Evolutionary conservation across 2,113 vertebrate species (phyloP).

Genomic region (Pipra filicauda): DNA sequence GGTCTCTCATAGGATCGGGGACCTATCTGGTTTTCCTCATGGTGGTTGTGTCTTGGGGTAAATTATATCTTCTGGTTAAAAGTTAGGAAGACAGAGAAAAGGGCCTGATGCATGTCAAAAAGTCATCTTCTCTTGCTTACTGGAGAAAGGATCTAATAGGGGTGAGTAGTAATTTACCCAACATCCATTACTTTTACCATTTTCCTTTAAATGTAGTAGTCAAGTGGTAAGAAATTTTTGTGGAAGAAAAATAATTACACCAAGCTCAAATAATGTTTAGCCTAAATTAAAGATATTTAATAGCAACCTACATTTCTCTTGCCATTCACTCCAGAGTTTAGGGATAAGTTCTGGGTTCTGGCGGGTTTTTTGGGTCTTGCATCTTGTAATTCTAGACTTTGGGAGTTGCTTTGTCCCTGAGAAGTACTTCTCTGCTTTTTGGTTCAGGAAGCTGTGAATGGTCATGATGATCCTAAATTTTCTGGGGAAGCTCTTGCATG

Average conservation of each 20-base stretch:
- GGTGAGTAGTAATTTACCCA: neutral
- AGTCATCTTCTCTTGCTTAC: neutral
- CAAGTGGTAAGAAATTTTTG: neutral
- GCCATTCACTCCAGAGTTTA: neutral
- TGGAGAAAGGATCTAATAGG: neutral
- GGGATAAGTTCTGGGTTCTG: neutral
- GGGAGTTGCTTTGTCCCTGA: neutral
- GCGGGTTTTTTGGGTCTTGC: accelerated
- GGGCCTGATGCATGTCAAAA: neutral
- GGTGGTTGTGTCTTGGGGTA: neutral
- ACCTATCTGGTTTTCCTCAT: neutral
- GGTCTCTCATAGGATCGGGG: neutral
- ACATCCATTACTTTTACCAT: neutral
- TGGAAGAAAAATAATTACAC: neutral
- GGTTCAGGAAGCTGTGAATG: neutral
- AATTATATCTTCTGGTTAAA: neutral
- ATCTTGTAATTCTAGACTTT: neutral
- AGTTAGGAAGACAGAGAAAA: neutral
- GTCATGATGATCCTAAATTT: neutral
- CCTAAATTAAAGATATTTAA: neutral
- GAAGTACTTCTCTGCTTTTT: neutral
- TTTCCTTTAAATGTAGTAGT: neutral
- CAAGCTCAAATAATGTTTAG: neutral
- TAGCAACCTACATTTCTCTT: neutral
- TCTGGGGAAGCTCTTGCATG: neutral